Evolutionary conservation across 2,797 vertebrate genomes (phyloP).

Genomic region (Serranus cabrilla): DNA sequence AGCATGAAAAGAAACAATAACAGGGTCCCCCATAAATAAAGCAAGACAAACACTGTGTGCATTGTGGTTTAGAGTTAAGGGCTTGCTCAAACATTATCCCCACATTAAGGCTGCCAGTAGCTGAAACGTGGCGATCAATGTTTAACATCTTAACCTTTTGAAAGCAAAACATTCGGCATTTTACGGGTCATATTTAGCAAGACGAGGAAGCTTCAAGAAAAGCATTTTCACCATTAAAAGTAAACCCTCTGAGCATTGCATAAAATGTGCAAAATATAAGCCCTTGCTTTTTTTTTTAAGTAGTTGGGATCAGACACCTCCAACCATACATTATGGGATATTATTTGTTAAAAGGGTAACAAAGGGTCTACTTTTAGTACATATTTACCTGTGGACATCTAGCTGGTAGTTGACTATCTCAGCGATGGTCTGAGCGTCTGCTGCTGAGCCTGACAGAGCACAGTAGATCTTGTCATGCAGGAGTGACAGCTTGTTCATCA

Average conservation of each 20-base stretch:
- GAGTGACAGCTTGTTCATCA: conserved; percentile 91
- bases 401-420: conserved; percentile 91
- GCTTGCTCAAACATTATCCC: not conserved
- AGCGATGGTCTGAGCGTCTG: conserved; percentile 90
- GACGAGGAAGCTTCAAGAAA: not conserved
- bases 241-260: not conserved
- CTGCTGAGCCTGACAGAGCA: conserved; percentile 92
- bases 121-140: not conserved
- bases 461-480: conserved; percentile 90
- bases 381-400: conserved; percentile 88
- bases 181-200: not conserved
- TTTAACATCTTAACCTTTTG: not conserved
- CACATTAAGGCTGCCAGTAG: not conserved
- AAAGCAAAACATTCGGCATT: not conserved
- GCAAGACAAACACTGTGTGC: not conserved
- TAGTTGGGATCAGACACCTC: not conserved
- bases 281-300: not conserved
- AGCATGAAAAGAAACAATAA: not conserved
- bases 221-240: not conserved
- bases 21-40: not conserved
- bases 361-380: not conserved
- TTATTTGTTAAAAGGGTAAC: not conserved
- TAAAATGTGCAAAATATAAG: not conserved
- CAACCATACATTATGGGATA: too few species aligned
- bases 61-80: not conserved